Evolutionary conservation across 2,113 vertebrate genomes (phyloP), one percentile per base, ranked within the genome.

Genomic region (Eleginops maclovinus): DNA sequence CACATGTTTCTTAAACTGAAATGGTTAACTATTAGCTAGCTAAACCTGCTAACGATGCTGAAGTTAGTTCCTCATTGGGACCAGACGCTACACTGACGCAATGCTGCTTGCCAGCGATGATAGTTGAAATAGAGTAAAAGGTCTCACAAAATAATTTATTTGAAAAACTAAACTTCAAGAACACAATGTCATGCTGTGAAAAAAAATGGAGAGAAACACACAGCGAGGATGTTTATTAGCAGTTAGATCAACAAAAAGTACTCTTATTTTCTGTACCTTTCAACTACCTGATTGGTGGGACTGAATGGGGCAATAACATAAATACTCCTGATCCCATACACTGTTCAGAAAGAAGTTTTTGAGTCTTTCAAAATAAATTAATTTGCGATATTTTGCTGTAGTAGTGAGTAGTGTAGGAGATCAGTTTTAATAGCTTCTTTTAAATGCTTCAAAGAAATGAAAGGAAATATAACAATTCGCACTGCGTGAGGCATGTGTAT

Each of bases 11-110:
- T 8, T 14, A 19, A n/a, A 43, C 6, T 10, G 1, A 40, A 16
- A 21, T 47, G 0, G 59, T 21, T 63, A 60, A 13, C 47, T 53
- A 58, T 17, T 46, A 19, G 61, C 36, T 78, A 74, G 40, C 69
- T 75, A 24, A 31, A 44, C 3, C 3, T n/a, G 31, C n/a, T 69
- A 10, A 53, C 54, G 8, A 0, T 22, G 16, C 14, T 78, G 78
- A 88, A 87, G 86, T 54, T 67, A 7, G 85, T 67, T 87, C 15
- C 15, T 64, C 17, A 9, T 82, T 82, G 68, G 36, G 0, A 10
- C 12, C 4, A 12, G 10, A 2, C 21, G 53, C 54, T 50, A 50
- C 40, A 62, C n/a, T 15, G 36, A 24, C 44, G 3, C 11, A 51
- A 6, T 19, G 13, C 17, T 6, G 43, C 79, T 73, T 56, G 22